phyloP scores from a whole-genome alignment of 2,888 invertebrate species.

The Euproctis similis region DNA sequence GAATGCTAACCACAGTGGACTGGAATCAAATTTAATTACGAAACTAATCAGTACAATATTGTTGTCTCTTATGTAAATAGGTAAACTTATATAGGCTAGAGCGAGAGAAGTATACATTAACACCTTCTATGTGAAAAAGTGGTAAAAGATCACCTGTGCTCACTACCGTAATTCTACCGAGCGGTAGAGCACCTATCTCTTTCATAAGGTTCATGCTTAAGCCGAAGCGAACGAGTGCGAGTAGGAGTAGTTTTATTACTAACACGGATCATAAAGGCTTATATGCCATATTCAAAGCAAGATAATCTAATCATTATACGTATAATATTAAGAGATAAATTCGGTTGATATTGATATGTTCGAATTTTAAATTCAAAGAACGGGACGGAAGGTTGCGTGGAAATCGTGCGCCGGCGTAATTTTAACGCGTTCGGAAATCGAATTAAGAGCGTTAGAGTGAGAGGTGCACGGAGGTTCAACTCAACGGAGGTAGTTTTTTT shows the following conservation, averaged over 20 bases:
- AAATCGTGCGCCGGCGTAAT: conserved; percentile 65
- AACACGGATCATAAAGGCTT: conserved; percentile 29
- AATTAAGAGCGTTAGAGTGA: conserved; percentile 73
- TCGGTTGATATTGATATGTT: conserved; percentile 10
- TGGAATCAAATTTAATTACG: conserved; percentile 56
- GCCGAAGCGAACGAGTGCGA: conserved; percentile 72
- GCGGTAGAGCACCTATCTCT: conserved; percentile 74
- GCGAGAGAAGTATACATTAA: conserved; percentile 59
- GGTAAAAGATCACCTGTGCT: conserved; percentile 75
- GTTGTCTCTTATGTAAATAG: conserved; percentile 34
- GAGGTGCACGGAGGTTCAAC: conserved; percentile 61
- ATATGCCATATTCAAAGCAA: conserved; percentile 13
- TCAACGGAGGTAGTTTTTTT: conserved; percentile 66
- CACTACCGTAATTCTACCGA: conserved; percentile 73
- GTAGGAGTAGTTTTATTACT: conserved; percentile 65
- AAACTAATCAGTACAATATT: conserved; percentile 35
- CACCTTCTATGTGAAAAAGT: conserved; percentile 58
- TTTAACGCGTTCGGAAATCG: conserved; percentile 74
- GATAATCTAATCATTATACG: conserved; percentile 26
- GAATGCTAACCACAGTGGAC: conserved; percentile 61
- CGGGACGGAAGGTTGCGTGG: conserved; percentile 66
- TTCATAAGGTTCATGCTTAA: conserved; percentile 71
- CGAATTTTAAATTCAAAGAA: conserved; percentile 43
- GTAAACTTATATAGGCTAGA: conserved; percentile 28
- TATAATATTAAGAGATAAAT: conserved; percentile 6